Percentiles rank a stretch among this genome's conserved stretches.
Evolutionary conservation across 2,797 vertebrate genomes (phyloP).

Genomic region (Onychomys leucogaster): DNA sequence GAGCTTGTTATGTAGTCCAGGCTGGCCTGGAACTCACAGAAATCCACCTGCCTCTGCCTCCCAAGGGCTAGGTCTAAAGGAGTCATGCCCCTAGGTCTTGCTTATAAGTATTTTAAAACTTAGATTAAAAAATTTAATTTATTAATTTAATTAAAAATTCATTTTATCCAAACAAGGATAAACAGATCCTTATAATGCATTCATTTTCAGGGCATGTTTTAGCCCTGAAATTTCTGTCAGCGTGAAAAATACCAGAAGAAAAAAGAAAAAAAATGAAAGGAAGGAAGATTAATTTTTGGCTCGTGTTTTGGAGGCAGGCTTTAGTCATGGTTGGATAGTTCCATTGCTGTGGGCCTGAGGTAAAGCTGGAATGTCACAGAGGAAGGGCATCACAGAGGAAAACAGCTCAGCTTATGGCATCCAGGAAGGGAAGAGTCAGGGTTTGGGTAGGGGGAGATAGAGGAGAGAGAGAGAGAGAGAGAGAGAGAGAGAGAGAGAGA

Average conservation of each 20-base stretch:
- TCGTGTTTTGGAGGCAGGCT: background rate
- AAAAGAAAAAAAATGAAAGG: too few relatives aligned
- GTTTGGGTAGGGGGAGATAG: too few relatives aligned
- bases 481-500: background rate
- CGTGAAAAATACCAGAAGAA: background rate
- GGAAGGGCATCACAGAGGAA: background rate
- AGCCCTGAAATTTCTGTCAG: background rate
- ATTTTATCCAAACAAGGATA: conserved; percentile 19
- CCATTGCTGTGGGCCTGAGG: background rate
- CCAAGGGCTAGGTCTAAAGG: background rate
- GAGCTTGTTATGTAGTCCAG: background rate
- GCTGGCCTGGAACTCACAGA: background rate
- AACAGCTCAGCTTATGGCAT: background rate
- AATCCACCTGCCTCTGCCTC: background rate
- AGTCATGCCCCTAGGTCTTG: too few relatives aligned
- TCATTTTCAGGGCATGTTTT: background rate
- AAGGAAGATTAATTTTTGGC: background rate
- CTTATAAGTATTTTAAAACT: background rate
- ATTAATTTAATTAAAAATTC: background rate
- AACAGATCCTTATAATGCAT: background rate
- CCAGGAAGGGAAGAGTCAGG: background rate
- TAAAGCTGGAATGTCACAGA: background rate
- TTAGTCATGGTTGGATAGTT: background rate
- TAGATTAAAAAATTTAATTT: background rate
- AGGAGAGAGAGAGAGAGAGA: background rate